A percentile compares a stretch with the other conserved stretches of the same genome.
Evolutionary conservation across 2,888 invertebrate genomes (phyloP).

Genomic region (Folsomia candida): DNA sequence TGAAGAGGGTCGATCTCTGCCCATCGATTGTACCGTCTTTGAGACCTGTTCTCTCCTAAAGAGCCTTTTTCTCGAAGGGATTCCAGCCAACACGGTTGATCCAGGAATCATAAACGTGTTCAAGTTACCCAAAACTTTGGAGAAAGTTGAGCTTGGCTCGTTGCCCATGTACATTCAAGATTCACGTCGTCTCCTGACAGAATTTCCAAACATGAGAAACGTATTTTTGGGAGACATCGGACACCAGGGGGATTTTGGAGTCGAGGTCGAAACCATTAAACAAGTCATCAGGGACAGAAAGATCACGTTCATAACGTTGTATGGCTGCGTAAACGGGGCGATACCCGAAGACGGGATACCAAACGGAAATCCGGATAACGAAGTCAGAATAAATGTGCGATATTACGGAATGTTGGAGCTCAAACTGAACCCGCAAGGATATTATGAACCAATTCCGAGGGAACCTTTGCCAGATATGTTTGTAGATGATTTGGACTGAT

Average conservation of each 20-base stretch:
- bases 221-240: slow-evolving; percentile 23
- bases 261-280: slow-evolving; percentile 12
- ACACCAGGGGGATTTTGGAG: slow-evolving; percentile 19
- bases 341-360: slow-evolving; percentile 16
- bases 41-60: slow-evolving; percentile 11
- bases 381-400: neutral
- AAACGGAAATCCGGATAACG: slow-evolving; percentile 17
- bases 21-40: slow-evolving; percentile 14
- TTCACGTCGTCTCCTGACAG: slow-evolving; percentile 7
- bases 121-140: slow-evolving; percentile 13
- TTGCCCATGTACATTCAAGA: slow-evolving; percentile 14
- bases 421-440: slow-evolving; percentile 17
- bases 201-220: slow-evolving; percentile 10
- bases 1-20: neutral
- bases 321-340: slow-evolving; percentile 18
- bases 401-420: slow-evolving; percentile 25
- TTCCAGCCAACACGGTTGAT: neutral
- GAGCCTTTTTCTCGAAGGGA: slow-evolving; percentile 22
- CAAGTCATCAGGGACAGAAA: slow-evolving; percentile 15
- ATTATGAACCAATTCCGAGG: slow-evolving; percentile 21
- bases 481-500: neutral
- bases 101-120: slow-evolving; percentile 9
- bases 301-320: slow-evolving; percentile 15
- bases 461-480: neutral
- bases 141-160: slow-evolving; percentile 22